Base-by-base conservation (phyloP, 2,888 invertebrate species). In the Tinea semifulvella region DNA sequence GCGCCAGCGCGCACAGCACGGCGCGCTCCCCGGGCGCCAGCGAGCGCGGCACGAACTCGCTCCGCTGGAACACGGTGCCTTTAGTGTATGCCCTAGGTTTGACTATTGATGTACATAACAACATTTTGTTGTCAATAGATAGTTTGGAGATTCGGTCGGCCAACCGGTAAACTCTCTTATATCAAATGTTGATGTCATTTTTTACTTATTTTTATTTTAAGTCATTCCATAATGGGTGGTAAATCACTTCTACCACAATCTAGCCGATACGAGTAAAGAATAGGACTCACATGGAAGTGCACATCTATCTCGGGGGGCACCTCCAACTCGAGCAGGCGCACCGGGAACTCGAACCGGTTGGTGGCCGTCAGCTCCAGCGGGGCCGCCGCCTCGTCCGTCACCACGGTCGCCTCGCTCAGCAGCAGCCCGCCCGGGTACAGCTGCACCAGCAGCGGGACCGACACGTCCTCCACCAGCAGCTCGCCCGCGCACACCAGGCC, bases 401-500 rank as follows among this genome's bases (percentile, higher is more conserved):
- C n/a, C 22, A 40, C 22, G 10, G 17, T 48, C 10, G 51, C 43
- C 7, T 3, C 18, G 11, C 68, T 67, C 20, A 44, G 25, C 22
- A 61, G 52, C 38, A 69, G 58, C 51, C 65, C 59, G 55, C 68
- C 70, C 45, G 63, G 66, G 60, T 63, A 49, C 54, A 76, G 56
- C 4, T 65, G 67, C 64, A 73, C 57, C 58, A 75, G 69, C 63
- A 69, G 50, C 47, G 57, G 58, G 45, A 67, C 66, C 55, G 62
- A 11, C 40, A 11, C 18, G 7, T 38, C 60, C 22, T 71, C 72
- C 53, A 71, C 49, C 46, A 56, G 57, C 63, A 63, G 57, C 62
- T 62, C 64, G 52, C 73, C 86, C 74, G 58, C 60, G 62, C 73
- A 73, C 63, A 63, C 65, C 49, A 61, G 63, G 52, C 52, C 49